Percentiles rank a stretch among this genome's conserved stretches.
phyloP scores from a whole-genome alignment of 2,888 invertebrate genomes.

The Tenthredo notha region DNA sequence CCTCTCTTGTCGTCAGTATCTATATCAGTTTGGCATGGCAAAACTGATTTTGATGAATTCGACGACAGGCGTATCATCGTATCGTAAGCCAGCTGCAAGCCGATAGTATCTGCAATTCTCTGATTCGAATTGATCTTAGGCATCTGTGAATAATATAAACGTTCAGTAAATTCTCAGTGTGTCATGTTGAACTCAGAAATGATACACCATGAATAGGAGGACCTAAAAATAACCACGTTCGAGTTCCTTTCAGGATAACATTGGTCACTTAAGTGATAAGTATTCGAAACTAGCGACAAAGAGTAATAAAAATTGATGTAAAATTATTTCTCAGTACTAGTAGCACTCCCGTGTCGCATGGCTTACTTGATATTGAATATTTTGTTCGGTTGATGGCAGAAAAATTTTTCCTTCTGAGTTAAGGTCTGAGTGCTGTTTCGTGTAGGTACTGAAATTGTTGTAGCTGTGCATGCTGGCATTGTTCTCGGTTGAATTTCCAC shows the following conservation, averaged over 20 bases:
- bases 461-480: constrained; percentile 42
- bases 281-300: no score
- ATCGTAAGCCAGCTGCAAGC: constrained; percentile 69
- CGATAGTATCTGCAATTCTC: constrained; percentile 67
- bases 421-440: constrained; percentile 58
- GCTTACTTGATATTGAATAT: constrained; percentile 10
- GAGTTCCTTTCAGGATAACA: no score
- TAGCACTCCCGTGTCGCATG: not conserved
- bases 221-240: no score
- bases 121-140: constrained; percentile 60
- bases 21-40: constrained; percentile 63
- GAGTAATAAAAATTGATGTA: no score
- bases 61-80: constrained; percentile 66
- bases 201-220: not conserved
- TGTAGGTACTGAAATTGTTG: constrained; percentile 60
- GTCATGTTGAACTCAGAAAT: not conserved
- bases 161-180: not conserved
- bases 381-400: not conserved
- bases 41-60: constrained; percentile 25
- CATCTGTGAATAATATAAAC: constrained; percentile 5
- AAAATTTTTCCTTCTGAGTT: not conserved
- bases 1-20: constrained; percentile 62
- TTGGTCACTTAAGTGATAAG: no score
- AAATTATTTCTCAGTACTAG: no score
- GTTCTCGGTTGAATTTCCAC: not conserved